Evolutionary conservation across 2,113 vertebrate genomes (phyloP), one percentile per base, ranked within the genome.

Genomic region (Gallinago jamesoni): DNA sequence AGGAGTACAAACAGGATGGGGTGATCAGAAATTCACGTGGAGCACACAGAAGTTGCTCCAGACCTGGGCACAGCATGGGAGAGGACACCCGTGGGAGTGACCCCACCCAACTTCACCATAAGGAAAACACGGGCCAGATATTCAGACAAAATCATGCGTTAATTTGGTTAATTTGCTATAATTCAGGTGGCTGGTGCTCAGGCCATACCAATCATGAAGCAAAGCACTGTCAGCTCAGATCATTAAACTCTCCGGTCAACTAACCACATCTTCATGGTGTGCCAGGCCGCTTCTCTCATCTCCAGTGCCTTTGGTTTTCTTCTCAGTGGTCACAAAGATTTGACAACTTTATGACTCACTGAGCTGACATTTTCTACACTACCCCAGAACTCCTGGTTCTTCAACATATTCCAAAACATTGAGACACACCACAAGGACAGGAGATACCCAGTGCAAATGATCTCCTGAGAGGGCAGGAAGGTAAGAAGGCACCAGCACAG

Each of bases 1-100:
- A 35, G 37, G 22, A 86, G 41, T 41, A 59, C 0, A 0, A 59
- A 81, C 7, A 56, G 56, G 24, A 55, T 0, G 0, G 31, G n/a
- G 25, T 13, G 30, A 70, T 7, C 0, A 1, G 33, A 66, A 45
- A 85, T 24, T 47, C 63, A n/a, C 0, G 0, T 0, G 7, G 33
- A 72, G 13, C 0, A 1, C 45, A n/a, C 9, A 47, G 77, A 59
- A 27, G 52, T 35, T 81, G 74, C 37, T 91, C 56, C 73, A 89
- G 53, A 93, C n/a, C 52, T 43, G 66, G 48, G 31, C 3, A 5
- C 41, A 63, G 33, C 5, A 1, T 22, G 33, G 48, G 56, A 63
- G 4, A 3, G 56, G 69, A 81, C 1, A 7, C 11, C 69, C 27
- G 55, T 50, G 52, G 70, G 80, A 93, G 70, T 33, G 55, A 86